A percentile compares a stretch with the other conserved stretches of the same genome.
These are phyloP conservation scores for Harpagifer antarcticus DNA, from an alignment of 2,797 vertebrate genomes.

Conservation along the genomic window DNA sequence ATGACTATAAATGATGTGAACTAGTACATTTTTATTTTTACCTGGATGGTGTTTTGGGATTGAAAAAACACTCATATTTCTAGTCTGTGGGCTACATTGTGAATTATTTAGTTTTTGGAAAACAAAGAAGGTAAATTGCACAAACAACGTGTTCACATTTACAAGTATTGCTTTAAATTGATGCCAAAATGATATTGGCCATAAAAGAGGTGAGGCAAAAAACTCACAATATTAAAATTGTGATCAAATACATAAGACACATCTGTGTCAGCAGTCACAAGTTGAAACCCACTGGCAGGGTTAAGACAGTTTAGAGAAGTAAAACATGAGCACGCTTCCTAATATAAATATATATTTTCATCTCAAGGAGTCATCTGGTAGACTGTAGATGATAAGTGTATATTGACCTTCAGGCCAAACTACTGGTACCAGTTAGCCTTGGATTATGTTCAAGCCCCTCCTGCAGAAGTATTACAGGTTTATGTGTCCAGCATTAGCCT, in stretches of 20 bases:
- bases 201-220: not conserved
- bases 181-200: not conserved
- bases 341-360: conserved; percentile 8
- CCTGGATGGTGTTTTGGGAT: not conserved
- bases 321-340: not conserved
- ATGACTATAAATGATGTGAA: not conserved
- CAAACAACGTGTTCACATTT: not conserved
- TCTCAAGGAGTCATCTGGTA: conserved; percentile 8
- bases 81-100: not conserved
- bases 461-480: conserved; percentile 52
- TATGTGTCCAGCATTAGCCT: conserved; percentile 54
- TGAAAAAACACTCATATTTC: not conserved
- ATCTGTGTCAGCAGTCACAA: conserved; percentile 12
- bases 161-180: not conserved
- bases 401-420: conserved; percentile 35
- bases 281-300: conserved; percentile 4
- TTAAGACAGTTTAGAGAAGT: not conserved
- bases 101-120: not conserved
- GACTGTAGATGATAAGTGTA: conserved; percentile 11
- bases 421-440: conserved; percentile 42
- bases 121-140: not conserved
- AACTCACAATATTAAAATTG: not conserved
- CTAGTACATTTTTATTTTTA: not conserved
- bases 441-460: conserved; percentile 29
- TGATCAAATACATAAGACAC: conserved; percentile 5